These are phyloP conservation scores for Poeciliopsis turrubarensis DNA, from an alignment of 2,113 vertebrate species.

Conservation along the genomic window DNA sequence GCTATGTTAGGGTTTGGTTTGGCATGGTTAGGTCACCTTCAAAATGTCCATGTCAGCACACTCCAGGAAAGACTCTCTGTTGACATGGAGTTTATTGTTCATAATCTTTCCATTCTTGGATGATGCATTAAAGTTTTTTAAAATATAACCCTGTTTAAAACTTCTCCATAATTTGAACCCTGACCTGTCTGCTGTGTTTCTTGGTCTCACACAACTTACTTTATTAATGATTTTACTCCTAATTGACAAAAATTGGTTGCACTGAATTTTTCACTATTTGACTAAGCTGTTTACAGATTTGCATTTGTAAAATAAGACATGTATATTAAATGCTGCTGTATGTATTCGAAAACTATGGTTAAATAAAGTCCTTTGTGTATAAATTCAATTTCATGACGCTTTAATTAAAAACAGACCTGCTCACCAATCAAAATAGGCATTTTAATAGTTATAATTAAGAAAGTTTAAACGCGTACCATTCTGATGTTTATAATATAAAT, in stretches of 20 bases:
- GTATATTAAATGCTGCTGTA: too few relatives aligned
- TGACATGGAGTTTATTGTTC: background rate
- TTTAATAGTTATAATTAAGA: background rate
- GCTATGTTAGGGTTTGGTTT: too few relatives aligned
- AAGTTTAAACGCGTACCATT: background rate
- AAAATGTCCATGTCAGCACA: too few relatives aligned
- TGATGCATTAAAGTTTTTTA: too few relatives aligned
- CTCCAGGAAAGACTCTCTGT: too few relatives aligned
- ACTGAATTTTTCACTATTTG: background rate
- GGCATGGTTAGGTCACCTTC: too few relatives aligned
- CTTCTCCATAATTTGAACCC: background rate
- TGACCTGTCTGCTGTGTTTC: background rate
- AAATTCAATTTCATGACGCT: background rate
- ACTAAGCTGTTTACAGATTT: background rate
- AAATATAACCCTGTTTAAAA: background rate
- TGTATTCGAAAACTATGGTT: background rate
- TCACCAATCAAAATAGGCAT: background rate
- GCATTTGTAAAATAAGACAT: background rate
- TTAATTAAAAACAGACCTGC: background rate
- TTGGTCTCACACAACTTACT: background rate
- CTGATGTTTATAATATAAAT: background rate
- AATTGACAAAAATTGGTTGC: background rate
- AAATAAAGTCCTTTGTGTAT: background rate
- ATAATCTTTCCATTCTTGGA: background rate
- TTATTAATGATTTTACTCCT: background rate